These are phyloP conservation scores for Tetraneura akinire DNA, from an alignment of 1,140 invertebrate genomes.

Conservation along the genomic window DNA sequence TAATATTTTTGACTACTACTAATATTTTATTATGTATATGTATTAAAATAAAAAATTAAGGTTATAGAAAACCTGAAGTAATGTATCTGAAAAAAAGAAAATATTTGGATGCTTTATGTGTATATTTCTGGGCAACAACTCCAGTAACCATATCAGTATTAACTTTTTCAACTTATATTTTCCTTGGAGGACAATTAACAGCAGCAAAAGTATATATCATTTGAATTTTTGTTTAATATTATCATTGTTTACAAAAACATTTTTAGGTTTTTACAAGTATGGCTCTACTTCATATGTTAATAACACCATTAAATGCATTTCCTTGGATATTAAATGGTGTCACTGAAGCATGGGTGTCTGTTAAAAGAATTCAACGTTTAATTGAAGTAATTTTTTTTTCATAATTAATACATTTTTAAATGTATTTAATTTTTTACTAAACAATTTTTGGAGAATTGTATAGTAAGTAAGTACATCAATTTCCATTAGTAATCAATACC, in stretches of 20 bases:
- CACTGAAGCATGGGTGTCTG: constrained; percentile 88
- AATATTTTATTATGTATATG: neutral
- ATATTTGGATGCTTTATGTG: constrained; percentile 97
- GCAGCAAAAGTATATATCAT: constrained; percentile 70
- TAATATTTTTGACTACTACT: neutral
- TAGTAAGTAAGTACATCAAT: too few species aligned
- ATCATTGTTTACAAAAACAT: constrained; percentile 52
- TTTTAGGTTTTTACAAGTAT: constrained; percentile 86
- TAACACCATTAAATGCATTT: constrained; percentile 93
- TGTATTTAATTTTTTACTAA: neutral
- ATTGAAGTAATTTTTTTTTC: constrained; percentile 62
- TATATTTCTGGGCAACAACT: constrained; percentile 99
- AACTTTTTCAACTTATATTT: constrained; percentile 86
- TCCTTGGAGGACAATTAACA: constrained; percentile 78
- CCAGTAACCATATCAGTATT: constrained; percentile 91
- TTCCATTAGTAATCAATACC: too few species aligned
- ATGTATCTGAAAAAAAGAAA: constrained; percentile 81
- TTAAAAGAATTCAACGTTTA: constrained; percentile 72
- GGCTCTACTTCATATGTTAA: constrained; percentile 94
- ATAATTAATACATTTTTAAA: neutral
- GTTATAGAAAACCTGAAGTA: constrained; percentile 71
- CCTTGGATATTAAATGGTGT: constrained; percentile 98
- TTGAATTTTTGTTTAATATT: neutral
- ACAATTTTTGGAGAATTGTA: too few species aligned
- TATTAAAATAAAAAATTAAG: constrained; percentile 58